These are phyloP conservation scores for Pseudeuparius sepicola DNA, from an alignment of 2,888 invertebrate species.

Conservation along the genomic window DNA sequence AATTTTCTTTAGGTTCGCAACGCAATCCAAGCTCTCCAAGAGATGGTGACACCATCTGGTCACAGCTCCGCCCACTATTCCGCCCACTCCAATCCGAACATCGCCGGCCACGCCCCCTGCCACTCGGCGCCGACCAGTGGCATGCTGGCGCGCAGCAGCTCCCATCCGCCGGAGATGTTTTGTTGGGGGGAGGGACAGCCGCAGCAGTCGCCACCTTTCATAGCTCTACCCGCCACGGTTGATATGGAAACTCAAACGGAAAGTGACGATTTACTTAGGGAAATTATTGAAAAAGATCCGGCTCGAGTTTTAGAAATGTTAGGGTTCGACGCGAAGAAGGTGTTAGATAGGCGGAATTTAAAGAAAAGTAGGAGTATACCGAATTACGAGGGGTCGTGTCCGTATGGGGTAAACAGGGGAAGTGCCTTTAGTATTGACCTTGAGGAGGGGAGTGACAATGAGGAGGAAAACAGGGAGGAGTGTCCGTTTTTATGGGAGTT, in stretches of 20 bases:
- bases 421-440: conserved; percentile 24
- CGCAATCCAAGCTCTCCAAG: conserved; percentile 75
- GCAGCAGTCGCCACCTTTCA: conserved; percentile 40
- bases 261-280: conserved; percentile 46
- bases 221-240: conserved; percentile 21
- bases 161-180: conserved; percentile 78
- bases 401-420: too few relatives aligned
- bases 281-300: conserved; percentile 62
- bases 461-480: conserved; percentile 23
- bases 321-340: conserved; percentile 53
- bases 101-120: conserved; percentile 36
- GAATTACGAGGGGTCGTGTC: conserved; percentile 26
- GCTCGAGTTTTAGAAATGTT: conserved; percentile 61
- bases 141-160: conserved; percentile 64
- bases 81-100: conserved; percentile 73
- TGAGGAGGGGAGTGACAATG: conserved; percentile 23
- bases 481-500: conserved; percentile 34
- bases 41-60: conserved; percentile 56
- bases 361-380: conserved; percentile 32
- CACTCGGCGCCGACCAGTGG: conserved; percentile 34
- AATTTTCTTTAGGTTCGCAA: conserved; percentile 61
- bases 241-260: conserved; percentile 53
- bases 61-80: conserved; percentile 45
- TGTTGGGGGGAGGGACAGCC: conserved; percentile 56
- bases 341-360: conserved; percentile 30